phyloP scores from a whole-genome alignment of 2,888 invertebrate genomes.

The Mesorhabditis spiculigera region DNA sequence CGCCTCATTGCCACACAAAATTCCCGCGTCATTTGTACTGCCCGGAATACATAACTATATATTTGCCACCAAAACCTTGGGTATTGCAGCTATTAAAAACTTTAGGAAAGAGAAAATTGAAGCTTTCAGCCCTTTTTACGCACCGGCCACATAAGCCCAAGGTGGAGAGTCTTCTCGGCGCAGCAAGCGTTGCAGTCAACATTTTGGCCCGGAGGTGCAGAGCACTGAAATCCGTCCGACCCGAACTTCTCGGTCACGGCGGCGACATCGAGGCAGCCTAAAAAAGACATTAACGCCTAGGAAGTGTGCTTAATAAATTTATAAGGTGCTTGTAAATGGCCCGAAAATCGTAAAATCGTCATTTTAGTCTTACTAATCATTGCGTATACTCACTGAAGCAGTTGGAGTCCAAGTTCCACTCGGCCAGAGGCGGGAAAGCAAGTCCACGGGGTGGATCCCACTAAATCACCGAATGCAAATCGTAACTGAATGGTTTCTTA shows the following conservation, averaged over 20 bases:
- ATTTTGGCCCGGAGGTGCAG: neutral
- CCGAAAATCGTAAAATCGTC: neutral
- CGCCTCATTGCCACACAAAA: too few species aligned
- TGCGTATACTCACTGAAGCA: neutral
- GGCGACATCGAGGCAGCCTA: neutral
- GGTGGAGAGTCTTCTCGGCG: neutral
- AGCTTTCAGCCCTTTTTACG: neutral
- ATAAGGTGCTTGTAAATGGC: too few species aligned
- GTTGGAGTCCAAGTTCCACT: neutral
- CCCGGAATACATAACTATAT: too few species aligned
- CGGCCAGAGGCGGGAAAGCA: neutral
- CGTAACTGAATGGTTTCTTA: too few species aligned
- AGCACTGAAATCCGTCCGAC: neutral
- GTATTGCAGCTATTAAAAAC: too few species aligned
- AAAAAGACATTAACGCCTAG: neutral
- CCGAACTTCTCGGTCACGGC: neutral
- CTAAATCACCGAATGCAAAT: neutral
- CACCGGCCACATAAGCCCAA: neutral
- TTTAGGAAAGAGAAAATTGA: too few species aligned
- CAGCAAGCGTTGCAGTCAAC: constrained; percentile 1
- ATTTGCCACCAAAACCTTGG: too few species aligned
- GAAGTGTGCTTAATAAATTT: too few species aligned
- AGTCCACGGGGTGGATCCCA: neutral
- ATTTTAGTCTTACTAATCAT: neutral
- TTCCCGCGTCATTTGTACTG: too few species aligned